These are phyloP conservation scores for Drosophila bocki DNA, from an alignment of 1,140 invertebrate genomes.

Conservation along the genomic window DNA sequence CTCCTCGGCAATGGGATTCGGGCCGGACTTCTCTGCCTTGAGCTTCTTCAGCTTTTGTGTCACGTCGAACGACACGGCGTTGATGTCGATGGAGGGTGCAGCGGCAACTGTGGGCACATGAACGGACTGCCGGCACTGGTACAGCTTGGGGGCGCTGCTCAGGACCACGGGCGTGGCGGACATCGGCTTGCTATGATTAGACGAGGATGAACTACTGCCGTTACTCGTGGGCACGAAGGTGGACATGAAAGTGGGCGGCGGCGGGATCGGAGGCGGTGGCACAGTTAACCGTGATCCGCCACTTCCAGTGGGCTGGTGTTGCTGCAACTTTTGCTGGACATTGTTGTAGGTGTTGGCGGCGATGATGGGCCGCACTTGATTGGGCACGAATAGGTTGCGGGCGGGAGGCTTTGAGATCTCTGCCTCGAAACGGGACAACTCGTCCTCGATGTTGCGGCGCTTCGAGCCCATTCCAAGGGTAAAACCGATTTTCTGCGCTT, in stretches of 20 bases:
- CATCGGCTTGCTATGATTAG: slow-evolving; percentile 51
- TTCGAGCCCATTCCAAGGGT: slow-evolving; percentile 73
- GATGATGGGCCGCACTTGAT: slow-evolving; percentile 88
- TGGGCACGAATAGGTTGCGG: slow-evolving; percentile 85
- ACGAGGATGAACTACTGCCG: slow-evolving; percentile 23
- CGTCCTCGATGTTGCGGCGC: slow-evolving; percentile 90
- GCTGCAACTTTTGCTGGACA: slow-evolving; percentile 88
- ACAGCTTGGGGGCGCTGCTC: slow-evolving; percentile 88
- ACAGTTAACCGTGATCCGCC: slow-evolving; percentile 83
- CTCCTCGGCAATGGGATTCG: slow-evolving; percentile 88
- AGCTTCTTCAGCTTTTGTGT: slow-evolving; percentile 88
- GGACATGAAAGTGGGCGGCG: slow-evolving; percentile 83
- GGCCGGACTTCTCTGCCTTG: slow-evolving; percentile 88
- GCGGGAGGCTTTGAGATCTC: slow-evolving; percentile 89
- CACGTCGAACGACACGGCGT: slow-evolving; percentile 88
- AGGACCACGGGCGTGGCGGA: slow-evolving; percentile 87
- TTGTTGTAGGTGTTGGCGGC: slow-evolving; percentile 89
- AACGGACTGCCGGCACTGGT: slow-evolving; percentile 85
- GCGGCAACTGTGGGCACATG: slow-evolving; percentile 85
- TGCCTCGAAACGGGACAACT: slow-evolving; percentile 95
- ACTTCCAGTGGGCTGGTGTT: slow-evolving; percentile 83
- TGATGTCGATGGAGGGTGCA: slow-evolving; percentile 86
- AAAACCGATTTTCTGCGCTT: neutral
- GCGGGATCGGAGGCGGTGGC: slow-evolving; percentile 86
- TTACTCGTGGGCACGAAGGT: slow-evolving; percentile 85